Evolutionary conservation across 2,888 invertebrate genomes (phyloP), one percentile per base, ranked within the genome.

Genomic region (Hirudinaria manillensis): DNA sequence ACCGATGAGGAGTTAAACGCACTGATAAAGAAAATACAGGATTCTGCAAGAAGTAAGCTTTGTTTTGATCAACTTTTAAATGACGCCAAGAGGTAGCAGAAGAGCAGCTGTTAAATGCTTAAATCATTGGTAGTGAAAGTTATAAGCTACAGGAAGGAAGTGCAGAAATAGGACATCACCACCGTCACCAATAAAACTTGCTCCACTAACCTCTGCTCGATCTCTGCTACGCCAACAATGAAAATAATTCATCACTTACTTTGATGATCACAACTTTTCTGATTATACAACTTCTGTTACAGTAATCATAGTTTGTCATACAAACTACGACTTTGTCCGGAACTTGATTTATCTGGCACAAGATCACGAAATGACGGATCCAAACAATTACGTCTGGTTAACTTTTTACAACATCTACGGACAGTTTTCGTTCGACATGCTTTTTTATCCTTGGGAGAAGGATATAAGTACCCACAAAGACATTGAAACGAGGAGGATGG

Each of bases 221-320:
- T n/a, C n/a, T n/a, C n/a, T n/a, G n/a, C n/a, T n/a, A n/a, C n/a
- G n/a, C n/a, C n/a, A n/a, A n/a, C n/a, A n/a, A n/a, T n/a, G n/a
- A n/a, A n/a, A n/a, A n/a, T n/a, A n/a, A n/a, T n/a, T n/a, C n/a
- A n/a, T n/a, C n/a, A n/a, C n/a, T n/a, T n/a, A n/a, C n/a, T n/a
- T n/a, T n/a, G n/a, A n/a, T n/a, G n/a, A n/a, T n/a, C n/a, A n/a
- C n/a, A n/a, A n/a, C n/a, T n/a, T n/a, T n/a, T n/a, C n/a, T n/a
- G n/a, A n/a, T n/a, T n/a, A 61, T 19, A 61, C 10, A 27, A 61
- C 29, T 61, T 61, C 29, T 16, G 7, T 61, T 34, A 6, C 65
- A 73, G 73, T 73, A 65, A 73, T 73, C n/a, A 36, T 73, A n/a
- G 7, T 73, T 7, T 73, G 73, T 61, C 73, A 73, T 55, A 36